These are phyloP conservation scores for Coracopsis vasa DNA, from an alignment of 2,113 vertebrate species.

Conservation along the genomic window DNA sequence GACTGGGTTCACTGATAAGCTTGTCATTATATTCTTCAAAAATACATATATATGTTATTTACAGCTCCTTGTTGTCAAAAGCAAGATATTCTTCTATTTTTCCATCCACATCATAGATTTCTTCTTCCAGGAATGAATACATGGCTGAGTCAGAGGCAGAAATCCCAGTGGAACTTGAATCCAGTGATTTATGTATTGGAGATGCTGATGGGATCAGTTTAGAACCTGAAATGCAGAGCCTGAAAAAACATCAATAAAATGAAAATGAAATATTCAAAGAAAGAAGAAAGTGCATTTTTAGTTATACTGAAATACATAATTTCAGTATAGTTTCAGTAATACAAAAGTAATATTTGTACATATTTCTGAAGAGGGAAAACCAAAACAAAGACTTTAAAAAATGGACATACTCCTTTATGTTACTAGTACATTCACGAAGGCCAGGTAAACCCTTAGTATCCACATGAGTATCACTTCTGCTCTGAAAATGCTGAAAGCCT, in stretches of 20 bases:
- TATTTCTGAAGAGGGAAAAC: neutral
- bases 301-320: neutral
- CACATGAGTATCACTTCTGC: neutral
- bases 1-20: neutral
- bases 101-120: slow-evolving; percentile 82
- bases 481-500: slow-evolving; percentile 78
- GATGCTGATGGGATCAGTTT: slow-evolving; percentile 62
- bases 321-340: neutral
- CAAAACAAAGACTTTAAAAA: neutral
- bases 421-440: slow-evolving; percentile 9
- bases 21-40: neutral
- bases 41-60: slow-evolving; percentile 36
- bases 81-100: slow-evolving; percentile 86
- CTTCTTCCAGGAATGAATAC: slow-evolving; percentile 74
- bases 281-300: neutral
- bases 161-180: neutral
- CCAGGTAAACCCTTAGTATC: neutral
- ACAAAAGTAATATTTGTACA: neutral
- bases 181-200: neutral
- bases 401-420: slow-evolving; percentile 72
- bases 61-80: slow-evolving; percentile 82
- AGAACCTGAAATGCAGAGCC: slow-evolving; percentile 79
- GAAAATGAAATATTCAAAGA: neutral
- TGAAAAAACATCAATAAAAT: slow-evolving; percentile 16
- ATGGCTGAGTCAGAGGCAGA: neutral